Base-by-base conservation (phyloP, 2,888 invertebrate genomes). In the Pristionchus japonicus region DNA sequence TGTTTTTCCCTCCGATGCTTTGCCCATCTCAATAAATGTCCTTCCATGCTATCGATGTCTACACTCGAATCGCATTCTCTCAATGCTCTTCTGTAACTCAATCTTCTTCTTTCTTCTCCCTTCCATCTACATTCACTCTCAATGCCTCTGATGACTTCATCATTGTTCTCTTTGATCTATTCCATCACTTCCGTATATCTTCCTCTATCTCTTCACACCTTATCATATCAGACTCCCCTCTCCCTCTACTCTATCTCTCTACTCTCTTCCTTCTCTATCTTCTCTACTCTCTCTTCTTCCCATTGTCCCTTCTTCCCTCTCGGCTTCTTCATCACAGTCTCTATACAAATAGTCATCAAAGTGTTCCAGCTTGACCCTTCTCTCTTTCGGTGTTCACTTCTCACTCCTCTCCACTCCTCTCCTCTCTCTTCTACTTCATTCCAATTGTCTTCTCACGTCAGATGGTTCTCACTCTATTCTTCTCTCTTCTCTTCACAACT, bases 351-450 rank as follows among this genome's bases (percentile, higher is more conserved):
- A 77, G 15, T 11, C 20, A 27, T 77, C 77, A 77, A 77, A 77
- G 77, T 77, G 77, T 77, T 77, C 77, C 77, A 77, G 77, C 77
- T n/a, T 77, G 43, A 77, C 77, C 77, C 43, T 43, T 77, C 77
- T 77, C 77, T 47, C 77, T 77, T 77, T 77, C 43, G 70, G 70
- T 70, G 70, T 77, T 43, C 74, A 74, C 74, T 70, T 37, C 37
- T n/a, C 43, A n/a, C 77, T 20, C 37, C 37, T 31, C 70, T n/a
- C n/a, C 43, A n/a, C 77, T 20, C 37, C 37, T 31, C 70, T n/a
- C n/a, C n/a, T 34, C 64, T 64, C 64, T 17, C 20, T 11, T 70
- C 70, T 70, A 70, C 70, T 70, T 70, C 70, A 70, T 70, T 70
- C 77, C 43, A 27, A 77, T 77, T 77, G 77, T 77, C n/a, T 34